A percentile compares a stretch with the other conserved stretches of the same genome.
These are phyloP conservation scores for Agonopterix alstromeriana DNA, from an alignment of 2,888 invertebrate genomes.

Conservation along the genomic window DNA sequence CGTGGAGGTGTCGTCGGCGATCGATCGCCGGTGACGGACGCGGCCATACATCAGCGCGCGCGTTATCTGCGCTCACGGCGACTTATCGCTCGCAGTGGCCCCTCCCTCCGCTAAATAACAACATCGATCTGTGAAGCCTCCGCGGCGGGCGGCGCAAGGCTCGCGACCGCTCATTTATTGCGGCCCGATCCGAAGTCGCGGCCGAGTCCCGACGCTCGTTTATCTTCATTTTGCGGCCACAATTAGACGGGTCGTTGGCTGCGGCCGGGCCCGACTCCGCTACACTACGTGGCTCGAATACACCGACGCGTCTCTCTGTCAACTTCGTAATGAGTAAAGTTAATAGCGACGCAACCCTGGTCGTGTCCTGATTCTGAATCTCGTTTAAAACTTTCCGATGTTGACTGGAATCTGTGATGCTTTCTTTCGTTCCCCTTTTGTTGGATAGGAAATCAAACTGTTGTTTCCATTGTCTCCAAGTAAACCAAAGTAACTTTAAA, in stretches of 20 bases:
- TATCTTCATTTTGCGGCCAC: constrained; percentile 82
- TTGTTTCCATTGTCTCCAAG: no score
- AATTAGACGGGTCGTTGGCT: constrained; percentile 84
- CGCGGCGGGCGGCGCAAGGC: constrained; percentile 21
- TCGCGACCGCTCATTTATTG: constrained; percentile 51
- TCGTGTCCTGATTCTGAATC: constrained; percentile 59
- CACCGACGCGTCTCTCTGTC: constrained; percentile 58
- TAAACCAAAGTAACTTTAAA: not conserved
- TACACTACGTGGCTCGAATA: constrained; percentile 68
- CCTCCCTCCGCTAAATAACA: constrained; percentile 37
- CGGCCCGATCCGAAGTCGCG: constrained; percentile 26
- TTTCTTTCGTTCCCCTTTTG: constrained; percentile 1
- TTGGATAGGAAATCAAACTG: no score
- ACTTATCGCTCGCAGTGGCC: constrained; percentile 48
- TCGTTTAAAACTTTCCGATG: constrained; percentile 49
- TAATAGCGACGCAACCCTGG: constrained; percentile 66
- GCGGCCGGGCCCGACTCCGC: constrained; percentile 43
- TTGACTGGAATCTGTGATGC: constrained; percentile 14
- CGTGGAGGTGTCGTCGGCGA: constrained; percentile 70
- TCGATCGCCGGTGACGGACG: constrained; percentile 70
- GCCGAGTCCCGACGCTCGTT: constrained; percentile 80
- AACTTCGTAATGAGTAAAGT: constrained; percentile 77
- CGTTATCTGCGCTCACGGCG: constrained; percentile 72
- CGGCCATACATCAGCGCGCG: constrained; percentile 64
- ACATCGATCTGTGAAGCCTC: constrained; percentile 31